Evolutionary conservation across 2,888 invertebrate genomes (phyloP), one percentile per base, ranked within the genome.

Genomic region (Branchinecta sandiegonensis): DNA sequence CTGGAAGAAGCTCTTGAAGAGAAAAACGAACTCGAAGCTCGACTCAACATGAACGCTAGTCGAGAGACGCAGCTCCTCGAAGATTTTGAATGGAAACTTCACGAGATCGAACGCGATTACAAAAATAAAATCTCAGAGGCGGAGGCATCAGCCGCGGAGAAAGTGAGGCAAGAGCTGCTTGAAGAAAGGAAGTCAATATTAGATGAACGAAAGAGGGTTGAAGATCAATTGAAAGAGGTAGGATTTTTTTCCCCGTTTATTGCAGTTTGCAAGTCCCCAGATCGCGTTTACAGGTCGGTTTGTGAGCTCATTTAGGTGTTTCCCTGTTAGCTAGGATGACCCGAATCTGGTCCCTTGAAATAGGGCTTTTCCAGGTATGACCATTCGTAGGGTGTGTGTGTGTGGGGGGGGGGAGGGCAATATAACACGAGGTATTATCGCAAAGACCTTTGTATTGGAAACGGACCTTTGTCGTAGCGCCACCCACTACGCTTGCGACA

Each of bases 21-120:
- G 74, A 83, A 83, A 70, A 79, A 80, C 70, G 86, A 86, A n/a
- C 85, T 87, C 78, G 86, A 87, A 73, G 81, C 83, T 12, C 80
- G 86, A 56, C 79, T 86, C 4, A 84, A 85, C 0, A 83, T 86
- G 65, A 86, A 85, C 47, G 83, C 85, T 68, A 73, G 73, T 67
- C 81, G 87, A 67, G 89, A 89, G 67, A 87, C 88, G 74, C 81
- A 85, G 70, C 81, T 89, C 74, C 79, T 89, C 72, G 85, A 85
- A 6, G 89, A 90, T 79, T 89, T 89, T 78, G 89, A 90, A 79
- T 90, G 89, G 89, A 88, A 89, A 79, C 80, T 89, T 76, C 77
- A 89, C 56, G 87, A 88, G 76, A 83, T 89, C 73, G 87, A 89
- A 78, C 84, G 84, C 73, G 79, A 81, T 10, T 86, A 87, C 69